Evolutionary conservation across 92 coral and sea anemone genomes (phyloP).

Genomic region (Muricea muricata): DNA sequence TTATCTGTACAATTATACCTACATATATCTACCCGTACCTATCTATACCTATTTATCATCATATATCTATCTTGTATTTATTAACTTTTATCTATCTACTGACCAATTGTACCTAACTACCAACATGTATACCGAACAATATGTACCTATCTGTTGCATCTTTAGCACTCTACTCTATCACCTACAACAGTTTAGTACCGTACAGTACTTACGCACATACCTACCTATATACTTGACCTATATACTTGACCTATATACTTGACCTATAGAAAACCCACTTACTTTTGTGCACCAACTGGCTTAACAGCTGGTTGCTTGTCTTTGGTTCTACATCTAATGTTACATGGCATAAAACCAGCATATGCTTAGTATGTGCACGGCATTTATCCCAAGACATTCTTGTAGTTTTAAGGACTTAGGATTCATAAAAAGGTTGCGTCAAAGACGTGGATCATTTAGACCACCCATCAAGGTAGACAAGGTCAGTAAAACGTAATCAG

Average conservation of each 20-base stretch:
- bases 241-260: background rate
- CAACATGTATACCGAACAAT: background rate
- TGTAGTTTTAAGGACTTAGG: slow-evolving; percentile 75
- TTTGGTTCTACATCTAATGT: no score
- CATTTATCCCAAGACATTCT: background rate
- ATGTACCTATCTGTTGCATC: background rate
- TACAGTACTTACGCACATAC: background rate
- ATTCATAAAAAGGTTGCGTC: slow-evolving; percentile 78
- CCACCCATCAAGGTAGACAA: slow-evolving; percentile 91
- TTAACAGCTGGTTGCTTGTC: background rate
- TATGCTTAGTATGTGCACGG: background rate
- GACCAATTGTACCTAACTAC: background rate
- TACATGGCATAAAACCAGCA: no score
- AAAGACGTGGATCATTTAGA: slow-evolving; percentile 72
- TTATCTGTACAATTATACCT: no score
- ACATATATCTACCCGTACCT: background rate
- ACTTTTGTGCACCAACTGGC: background rate
- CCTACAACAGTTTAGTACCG: no score
- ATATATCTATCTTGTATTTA: no score
- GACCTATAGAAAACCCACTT: background rate
- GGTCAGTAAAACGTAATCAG: slow-evolving; percentile 66
- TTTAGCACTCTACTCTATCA: no score
- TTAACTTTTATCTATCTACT: no score
- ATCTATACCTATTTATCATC: background rate
- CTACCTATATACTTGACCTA: background rate